These are phyloP conservation scores for Brachionus rotundiformis DNA, from an alignment of 1,140 invertebrate genomes.

Conservation along the genomic window DNA sequence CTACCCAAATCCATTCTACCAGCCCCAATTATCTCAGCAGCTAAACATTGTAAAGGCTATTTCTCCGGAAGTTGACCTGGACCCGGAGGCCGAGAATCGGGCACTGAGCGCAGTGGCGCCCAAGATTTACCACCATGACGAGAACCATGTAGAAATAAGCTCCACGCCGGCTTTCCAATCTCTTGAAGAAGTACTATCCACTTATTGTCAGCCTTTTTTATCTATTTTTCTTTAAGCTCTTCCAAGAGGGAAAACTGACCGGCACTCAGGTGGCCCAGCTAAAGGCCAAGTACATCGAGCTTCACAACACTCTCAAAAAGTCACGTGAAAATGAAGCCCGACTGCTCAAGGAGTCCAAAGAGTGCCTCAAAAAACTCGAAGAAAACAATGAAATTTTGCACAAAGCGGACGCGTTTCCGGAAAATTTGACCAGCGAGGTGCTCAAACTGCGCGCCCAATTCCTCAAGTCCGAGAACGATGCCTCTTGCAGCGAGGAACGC, in stretches of 20 bases:
- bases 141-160: conserved; percentile 45
- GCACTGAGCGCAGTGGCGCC: conserved; percentile 6
- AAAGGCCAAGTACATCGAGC: conserved; percentile 63
- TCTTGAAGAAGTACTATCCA: conserved; percentile 52
- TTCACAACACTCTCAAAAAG: conserved; percentile 62
- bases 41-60: conserved; percentile 20
- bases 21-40: neutral
- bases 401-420: conserved; percentile 62
- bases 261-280: conserved; percentile 62
- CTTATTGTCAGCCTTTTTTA: neutral
- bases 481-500: conserved; percentile 59
- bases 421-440: conserved; percentile 60
- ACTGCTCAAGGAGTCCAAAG: conserved; percentile 58
- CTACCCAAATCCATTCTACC: conserved; percentile 15
- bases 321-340: conserved; percentile 59
- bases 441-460: conserved; percentile 60
- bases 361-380: conserved; percentile 57
- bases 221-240: conserved; percentile 56
- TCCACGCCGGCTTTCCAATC: conserved; percentile 52
- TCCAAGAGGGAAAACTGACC: conserved; percentile 62
- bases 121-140: conserved; percentile 30
- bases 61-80: neutral
- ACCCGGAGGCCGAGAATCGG: neutral
- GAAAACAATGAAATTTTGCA: conserved; percentile 59
- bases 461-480: conserved; percentile 61